Base-by-base conservation (phyloP, 2,797 vertebrate genomes). In the Erethizon dorsatum region DNA sequence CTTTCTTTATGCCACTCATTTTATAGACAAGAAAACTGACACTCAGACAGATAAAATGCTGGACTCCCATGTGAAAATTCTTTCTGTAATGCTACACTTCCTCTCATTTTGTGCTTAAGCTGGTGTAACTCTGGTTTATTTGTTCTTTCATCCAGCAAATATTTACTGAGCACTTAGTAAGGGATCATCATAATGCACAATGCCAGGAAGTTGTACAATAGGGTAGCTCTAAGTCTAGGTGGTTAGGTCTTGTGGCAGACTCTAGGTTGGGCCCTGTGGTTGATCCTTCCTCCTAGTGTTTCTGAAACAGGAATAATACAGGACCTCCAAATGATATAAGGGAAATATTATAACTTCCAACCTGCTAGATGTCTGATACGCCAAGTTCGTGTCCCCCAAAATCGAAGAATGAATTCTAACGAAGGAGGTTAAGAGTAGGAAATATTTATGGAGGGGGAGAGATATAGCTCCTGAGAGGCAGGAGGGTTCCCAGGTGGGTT, bases 131-230 rank as follows among this genome's bases (percentile, higher is more conserved):
- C 71, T 92, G 52, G 45, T n/a, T 83, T 52, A 65, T 85, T 45
- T 90, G 37, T 94, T 71, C 65, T 88, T 88, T 85, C 33, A 71
- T 61, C 17, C 73, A 85, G 52, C 4, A 80, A 91, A 84, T 85
- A 95, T 45, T 93, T 78, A 87, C 90, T 52, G 47, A 94, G 82
- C n/a, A 83, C 31, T 78, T 94, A 63, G 10, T 63, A 89, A 85
- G 75, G 9, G 45, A n/a, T 41, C 56, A 26, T 45, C 52, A 78
- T 89, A 90, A 90, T 47, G 26, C n/a, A 67, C 26, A 83, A 50
- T 26, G n/a, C 33, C 31, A 61, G 33, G 22, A 94, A 94, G 6
- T n/a, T 83, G 24, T 61, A 5, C 17, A 33, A 63, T 18, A 65
- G 2, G 2, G 61, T 61, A 52, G 18, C 56, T 87, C 33, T 47